Base-by-base conservation (phyloP, 2,113 vertebrate species). In the Chaetura pelagica region DNA sequence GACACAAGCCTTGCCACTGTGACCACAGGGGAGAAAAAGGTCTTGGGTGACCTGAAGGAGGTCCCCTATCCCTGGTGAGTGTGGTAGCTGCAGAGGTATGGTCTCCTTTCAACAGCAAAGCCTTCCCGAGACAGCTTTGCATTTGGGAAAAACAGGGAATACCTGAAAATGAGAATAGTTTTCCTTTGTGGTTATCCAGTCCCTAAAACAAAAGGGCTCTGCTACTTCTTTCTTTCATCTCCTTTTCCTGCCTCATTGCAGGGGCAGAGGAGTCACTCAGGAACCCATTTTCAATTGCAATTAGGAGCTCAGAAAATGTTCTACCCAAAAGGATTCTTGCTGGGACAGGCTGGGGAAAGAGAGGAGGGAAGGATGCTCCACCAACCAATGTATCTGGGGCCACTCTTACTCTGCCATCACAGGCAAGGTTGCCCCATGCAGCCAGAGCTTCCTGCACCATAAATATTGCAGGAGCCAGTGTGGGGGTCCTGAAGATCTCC, bases 361-460 rank as follows among this genome's bases (percentile, higher is more conserved):
- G 26, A 46, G 6, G 34, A 62, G 21, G 46, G 46, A 49, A 84
- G 38, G 48, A 40, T 69, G 16, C 20, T 88, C 8, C 62, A 29
- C 16, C 23, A 3, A 9, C 27, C 1, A 1, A 4, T 0, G 15
- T 15, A 15, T 24, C 24, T 26, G 55, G 8, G 10, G 3, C 12
- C 59, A 78, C 44, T 24, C 32, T 75, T n/a, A 22, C 9, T 6
- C 17, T 58, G 48, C 24, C 78, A 21, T n/a, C 3, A 3, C 66
- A n/a, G 42, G 35, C 9, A 11, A 48, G 63, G 22, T 19, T 51
- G 9, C 5, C 17, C 21, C 17, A 14, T 15, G 20, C 24, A 74
- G 13, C 38, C 52, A 54, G 55, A 72, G 26, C 7, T 62, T 78
- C 34, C 30, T 61, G 81, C 22, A 14, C 66, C 42, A 21, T 90